Base-by-base conservation (phyloP, 2,888 invertebrate species). In the Leptopilina myrica region DNA sequence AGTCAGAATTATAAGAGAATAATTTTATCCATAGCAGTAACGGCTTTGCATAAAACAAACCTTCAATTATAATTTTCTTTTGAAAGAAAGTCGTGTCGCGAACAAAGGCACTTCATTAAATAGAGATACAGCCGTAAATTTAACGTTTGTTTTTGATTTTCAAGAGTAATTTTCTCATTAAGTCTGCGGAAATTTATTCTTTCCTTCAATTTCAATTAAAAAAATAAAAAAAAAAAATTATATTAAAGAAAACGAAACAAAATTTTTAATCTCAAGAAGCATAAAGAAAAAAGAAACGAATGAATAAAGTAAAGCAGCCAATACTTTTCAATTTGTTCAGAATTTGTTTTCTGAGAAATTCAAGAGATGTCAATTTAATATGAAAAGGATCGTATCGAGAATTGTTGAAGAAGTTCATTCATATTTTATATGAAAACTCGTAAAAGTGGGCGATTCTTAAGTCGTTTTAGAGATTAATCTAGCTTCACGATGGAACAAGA, bases 31-130 rank as follows among this genome's bases (percentile, higher is more conserved):
- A 46, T 14, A 14, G 53, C 14, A 20, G 53, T 26, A 14, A 53
- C 46, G 46, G 20, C 20, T 69, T 69, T 69, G 67, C 53, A 53
- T 69, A 53, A 69, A 69, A 69, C 53, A 69, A 53, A 14, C 26
- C 69, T 26, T 69, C 14, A 49, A 69, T 69, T 49, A 69, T 53
- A 53, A 69, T 53, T 69, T 20, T 53, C 14, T 53, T 53, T 6
- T 26, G 53, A 53, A 26, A 33, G 49, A 69, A 12, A 69, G 49
- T 53, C 53, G 26, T 49, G 26, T 33, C 12, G 46, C 6, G 40
- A 46, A 43, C 33, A 12, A 9, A 67, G 20, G 15, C 20, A 49
- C 46, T 26, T 67, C 46, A 67, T 49, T 49, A 67, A 67, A 67
- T 43, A 15, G 46, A 46, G 20, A 20, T 12, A 15, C 46, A 20